Conservation (phyloP, 1,140 invertebrate genomes). For the Halesus radiatus region DNA sequence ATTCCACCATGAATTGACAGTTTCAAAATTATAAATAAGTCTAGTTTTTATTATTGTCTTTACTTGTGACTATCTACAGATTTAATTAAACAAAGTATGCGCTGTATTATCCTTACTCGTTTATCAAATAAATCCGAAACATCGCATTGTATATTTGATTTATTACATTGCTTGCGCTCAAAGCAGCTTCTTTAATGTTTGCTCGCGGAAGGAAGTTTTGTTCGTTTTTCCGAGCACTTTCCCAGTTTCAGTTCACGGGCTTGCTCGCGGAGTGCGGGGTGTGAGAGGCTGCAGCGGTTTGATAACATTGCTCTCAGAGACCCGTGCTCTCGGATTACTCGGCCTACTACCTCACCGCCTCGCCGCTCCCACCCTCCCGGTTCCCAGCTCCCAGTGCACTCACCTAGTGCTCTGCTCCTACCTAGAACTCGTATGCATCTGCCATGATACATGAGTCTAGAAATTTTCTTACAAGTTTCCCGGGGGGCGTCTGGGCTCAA, state of each 20-base stretch:
- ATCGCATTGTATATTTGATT: no score
- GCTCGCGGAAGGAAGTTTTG: not conserved
- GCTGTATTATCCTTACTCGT: no score
- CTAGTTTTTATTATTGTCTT: no score
- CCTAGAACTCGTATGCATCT: not conserved
- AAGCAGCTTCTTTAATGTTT: constrained; percentile 4
- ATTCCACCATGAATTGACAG: no score
- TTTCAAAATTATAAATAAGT: no score
- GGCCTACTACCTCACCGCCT: not conserved
- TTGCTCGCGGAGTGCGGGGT: not conserved
- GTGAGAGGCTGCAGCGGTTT: constrained; percentile 16
- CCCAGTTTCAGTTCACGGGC: not conserved
- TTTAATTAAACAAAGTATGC: no score
- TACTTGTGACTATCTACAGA: no score
- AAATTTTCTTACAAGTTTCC: not conserved
- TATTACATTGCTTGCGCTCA: not conserved
- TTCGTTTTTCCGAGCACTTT: not conserved
- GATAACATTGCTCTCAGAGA: constrained; percentile 8
- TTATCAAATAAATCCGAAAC: no score
- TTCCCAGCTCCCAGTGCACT: no score
- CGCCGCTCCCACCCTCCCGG: no score
- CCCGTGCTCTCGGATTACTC: constrained; percentile 9
- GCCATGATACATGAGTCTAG: not conserved
- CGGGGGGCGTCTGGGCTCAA: not conserved
- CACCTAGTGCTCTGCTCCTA: no score